Base-by-base conservation (phyloP, 2,888 invertebrate species). In the Drosophila rellima region DNA sequence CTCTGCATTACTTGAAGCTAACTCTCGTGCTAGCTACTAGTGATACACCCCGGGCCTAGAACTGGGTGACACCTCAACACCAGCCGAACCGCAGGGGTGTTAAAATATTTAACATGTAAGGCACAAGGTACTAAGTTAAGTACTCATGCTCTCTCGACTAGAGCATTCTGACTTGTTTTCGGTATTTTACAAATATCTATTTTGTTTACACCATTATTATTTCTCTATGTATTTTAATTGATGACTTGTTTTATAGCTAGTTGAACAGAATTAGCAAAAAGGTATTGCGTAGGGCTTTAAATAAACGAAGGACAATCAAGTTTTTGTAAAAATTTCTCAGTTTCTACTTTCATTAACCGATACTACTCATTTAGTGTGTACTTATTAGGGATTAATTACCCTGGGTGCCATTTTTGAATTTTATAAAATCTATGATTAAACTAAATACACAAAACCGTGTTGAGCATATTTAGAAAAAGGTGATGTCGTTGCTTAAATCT, bases 231-330 rank as follows among this genome's bases (percentile, higher is more conserved):
- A 7, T 35, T 35, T 33, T 35, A 7, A 35, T 55, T 31, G 35
- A 23, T 56, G 15, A 26, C 44, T 56, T 45, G 56, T 23, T 45
- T 20, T 56, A 15, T 7, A 33, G 20, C 13, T 55, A 42, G 20
- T 55, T 42, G 55, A 15, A 10, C 15, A 15, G 5, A 40, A 42
- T 26, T 44, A 15, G 20, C n/a, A 45, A 35, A 6, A 17, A 10
- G 15, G 11, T 33, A 55, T 55, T 55, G 55, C 55, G 55, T 44
- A 44, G n/a, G 20, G 20, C 20, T 17, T 18, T 18, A 29, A 42
- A 13, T 31, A 56, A 8, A 31, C 35, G 35, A 35, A 56, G 31
- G 10, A 7, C 10, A 47, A n/a, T 5, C 33, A 33, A 33, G 35
- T n/a, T 45, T 10, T 45, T 15, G 29, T 17, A 17, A 31, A 35